phyloP scores from a whole-genome alignment of 2,888 invertebrate genomes.

The Seira musarum region DNA sequence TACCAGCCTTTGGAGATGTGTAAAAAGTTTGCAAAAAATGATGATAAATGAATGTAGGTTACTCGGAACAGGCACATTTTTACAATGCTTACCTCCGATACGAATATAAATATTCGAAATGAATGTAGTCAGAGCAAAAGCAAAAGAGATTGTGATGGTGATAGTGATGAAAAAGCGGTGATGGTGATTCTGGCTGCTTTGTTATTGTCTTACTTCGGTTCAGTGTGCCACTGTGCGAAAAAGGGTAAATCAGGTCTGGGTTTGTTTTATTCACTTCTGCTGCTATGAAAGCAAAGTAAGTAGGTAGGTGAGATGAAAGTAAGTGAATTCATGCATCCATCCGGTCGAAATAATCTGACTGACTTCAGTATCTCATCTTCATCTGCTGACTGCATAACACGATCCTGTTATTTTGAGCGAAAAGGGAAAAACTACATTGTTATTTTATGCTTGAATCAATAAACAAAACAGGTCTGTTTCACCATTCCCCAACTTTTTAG shows the following conservation, averaged over 20 bases:
- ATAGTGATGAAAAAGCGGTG: no score
- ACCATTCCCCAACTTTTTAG: not conserved
- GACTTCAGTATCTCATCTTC: not conserved
- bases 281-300: not conserved
- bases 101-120: no score
- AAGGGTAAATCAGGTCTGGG: no score
- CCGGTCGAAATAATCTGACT: not conserved
- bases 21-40: no score
- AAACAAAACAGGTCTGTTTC: constrained; percentile 36
- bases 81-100: no score
- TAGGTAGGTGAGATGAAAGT: not conserved
- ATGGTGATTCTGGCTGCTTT: no score
- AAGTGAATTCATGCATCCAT: not conserved
- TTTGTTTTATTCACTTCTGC: not conserved
- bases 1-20: no score
- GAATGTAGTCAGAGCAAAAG: no score
- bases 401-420: not conserved
- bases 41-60: constrained; percentile 5
- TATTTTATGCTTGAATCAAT: constrained; percentile 43
- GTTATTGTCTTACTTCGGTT: no score
- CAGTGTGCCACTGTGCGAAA: no score
- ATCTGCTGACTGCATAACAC: not conserved
- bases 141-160: no score
- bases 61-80: not conserved
- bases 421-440: constrained; percentile 17